phyloP scores from a whole-genome alignment of 1,140 invertebrate genomes.

The Bombus vancouverensis region DNA sequence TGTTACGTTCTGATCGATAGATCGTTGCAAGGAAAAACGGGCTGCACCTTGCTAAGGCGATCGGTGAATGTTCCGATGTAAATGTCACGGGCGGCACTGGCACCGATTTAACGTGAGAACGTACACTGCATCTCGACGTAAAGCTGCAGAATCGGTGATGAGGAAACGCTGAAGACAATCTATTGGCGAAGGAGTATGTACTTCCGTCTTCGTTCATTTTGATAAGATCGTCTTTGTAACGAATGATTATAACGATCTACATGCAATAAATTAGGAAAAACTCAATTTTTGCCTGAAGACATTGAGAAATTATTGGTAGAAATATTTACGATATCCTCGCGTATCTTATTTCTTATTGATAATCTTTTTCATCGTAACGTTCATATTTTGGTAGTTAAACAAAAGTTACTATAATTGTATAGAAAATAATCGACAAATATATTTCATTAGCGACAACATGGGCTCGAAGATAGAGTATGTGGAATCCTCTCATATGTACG shows the following conservation, averaged over 20 bases:
- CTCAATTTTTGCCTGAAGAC: neutral
- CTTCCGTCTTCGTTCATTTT: neutral
- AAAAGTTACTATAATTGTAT: too few relatives aligned
- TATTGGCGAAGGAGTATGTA: neutral
- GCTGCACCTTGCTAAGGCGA: neutral
- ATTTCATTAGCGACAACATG: conserved; percentile 83
- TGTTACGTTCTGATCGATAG: conserved; percentile 14
- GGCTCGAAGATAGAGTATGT: conserved; percentile 95
- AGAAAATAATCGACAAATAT: neutral
- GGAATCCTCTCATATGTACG: conserved; percentile 93
- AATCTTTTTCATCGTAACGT: neutral
- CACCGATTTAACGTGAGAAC: conserved; percentile 21
- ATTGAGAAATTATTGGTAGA: neutral
- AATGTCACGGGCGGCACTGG: conserved; percentile 51
- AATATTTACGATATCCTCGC: neutral
- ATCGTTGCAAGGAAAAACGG: neutral
- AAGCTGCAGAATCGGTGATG: conserved; percentile 11
- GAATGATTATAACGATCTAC: neutral
- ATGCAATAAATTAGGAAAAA: neutral
- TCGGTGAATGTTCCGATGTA: conserved; percentile 38
- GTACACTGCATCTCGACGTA: neutral
- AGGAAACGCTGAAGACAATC: neutral
- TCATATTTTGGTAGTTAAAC: neutral
- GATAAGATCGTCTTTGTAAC: neutral
- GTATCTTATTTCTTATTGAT: neutral